These are phyloP conservation scores for Homalodisca vitripennis DNA, from an alignment of 1,140 invertebrate species.

Conservation along the genomic window DNA sequence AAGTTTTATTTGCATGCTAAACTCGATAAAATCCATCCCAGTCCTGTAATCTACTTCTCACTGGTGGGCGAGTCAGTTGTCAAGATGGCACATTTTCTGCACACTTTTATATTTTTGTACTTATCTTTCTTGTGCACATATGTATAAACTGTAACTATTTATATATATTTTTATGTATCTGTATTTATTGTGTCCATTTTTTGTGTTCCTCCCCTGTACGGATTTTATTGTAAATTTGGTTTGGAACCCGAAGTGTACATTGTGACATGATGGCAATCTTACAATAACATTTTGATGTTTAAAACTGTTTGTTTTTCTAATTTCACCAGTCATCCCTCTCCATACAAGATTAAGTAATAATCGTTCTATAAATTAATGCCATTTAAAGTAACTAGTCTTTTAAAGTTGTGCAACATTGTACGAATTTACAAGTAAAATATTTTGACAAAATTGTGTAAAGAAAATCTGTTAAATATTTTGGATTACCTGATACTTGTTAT, in stretches of 20 bases:
- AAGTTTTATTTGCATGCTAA: too few relatives aligned
- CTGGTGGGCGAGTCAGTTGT: not conserved
- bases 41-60: too few relatives aligned
- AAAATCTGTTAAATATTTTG: too few relatives aligned
- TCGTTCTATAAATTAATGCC: too few relatives aligned
- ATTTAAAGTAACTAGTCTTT: not conserved
- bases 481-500: too few relatives aligned
- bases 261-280: conserved; percentile 38
- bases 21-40: too few relatives aligned
- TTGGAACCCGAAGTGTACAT: conserved; percentile 27
- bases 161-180: conserved; percentile 32
- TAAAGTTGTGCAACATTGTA: too few relatives aligned
- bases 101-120: conserved; percentile 33
- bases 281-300: conserved; percentile 39
- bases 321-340: not conserved
- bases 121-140: conserved; percentile 31
- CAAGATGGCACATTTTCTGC: conserved; percentile 28
- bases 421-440: too few relatives aligned
- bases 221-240: conserved; percentile 25
- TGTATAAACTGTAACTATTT: conserved; percentile 31
- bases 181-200: conserved; percentile 28
- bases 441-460: too few relatives aligned
- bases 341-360: too few relatives aligned
- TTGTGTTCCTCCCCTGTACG: conserved; percentile 4
- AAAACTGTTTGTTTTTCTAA: conserved; percentile 32